These are phyloP conservation scores for Choristoneura fumiferana DNA, from an alignment of 1,140 invertebrate species.

Conservation along the genomic window DNA sequence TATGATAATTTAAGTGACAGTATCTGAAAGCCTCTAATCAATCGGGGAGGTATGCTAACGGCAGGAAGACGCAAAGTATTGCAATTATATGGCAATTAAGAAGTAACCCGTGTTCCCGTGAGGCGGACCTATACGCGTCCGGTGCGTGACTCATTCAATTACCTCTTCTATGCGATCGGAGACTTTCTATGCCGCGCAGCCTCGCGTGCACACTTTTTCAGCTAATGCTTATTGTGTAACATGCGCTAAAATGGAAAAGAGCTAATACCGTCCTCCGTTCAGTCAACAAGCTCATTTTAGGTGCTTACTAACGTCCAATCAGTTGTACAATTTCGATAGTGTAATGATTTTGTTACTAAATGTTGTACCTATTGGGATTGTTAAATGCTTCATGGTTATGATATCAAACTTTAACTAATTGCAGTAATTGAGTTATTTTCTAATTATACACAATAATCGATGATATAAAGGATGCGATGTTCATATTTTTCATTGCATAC, in stretches of 20 bases:
- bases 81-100: constrained; percentile 51
- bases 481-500: too few relatives aligned
- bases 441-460: too few relatives aligned
- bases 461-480: too few relatives aligned
- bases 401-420: too few relatives aligned
- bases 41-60: constrained; percentile 24
- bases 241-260: constrained; percentile 64
- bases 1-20: constrained; percentile 24
- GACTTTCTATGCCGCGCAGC: constrained; percentile 54
- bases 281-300: constrained; percentile 1
- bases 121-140: constrained; percentile 26
- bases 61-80: constrained; percentile 32
- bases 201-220: constrained; percentile 39
- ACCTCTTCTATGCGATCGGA: constrained; percentile 22
- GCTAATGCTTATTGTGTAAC: constrained; percentile 52
- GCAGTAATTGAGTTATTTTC: too few relatives aligned
- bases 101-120: constrained; percentile 38
- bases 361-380: too few relatives aligned
- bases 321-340: neutral
- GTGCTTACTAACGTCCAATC: neutral
- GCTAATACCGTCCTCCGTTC: constrained; percentile 30
- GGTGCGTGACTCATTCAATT: constrained; percentile 49
- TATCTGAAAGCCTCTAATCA: constrained; percentile 28
- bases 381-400: too few relatives aligned
- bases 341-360: too few relatives aligned